These are phyloP conservation scores for Calliopsis andreniformis DNA, from an alignment of 1,140 invertebrate species.

Conservation along the genomic window DNA sequence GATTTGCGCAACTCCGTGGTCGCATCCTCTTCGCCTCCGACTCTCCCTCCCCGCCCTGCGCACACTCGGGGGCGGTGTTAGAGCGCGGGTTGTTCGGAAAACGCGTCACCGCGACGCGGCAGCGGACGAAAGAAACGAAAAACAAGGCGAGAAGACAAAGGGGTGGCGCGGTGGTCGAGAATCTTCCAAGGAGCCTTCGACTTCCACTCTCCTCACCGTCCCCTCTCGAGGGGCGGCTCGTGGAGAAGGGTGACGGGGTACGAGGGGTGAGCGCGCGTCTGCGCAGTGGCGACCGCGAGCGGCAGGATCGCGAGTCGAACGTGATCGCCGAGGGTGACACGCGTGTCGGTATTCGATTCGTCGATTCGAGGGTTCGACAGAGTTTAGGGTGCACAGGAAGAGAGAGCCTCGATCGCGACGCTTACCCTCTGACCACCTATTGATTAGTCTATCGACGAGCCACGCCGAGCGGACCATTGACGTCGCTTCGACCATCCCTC, in stretches of 20 bases:
- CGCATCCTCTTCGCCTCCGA: slow-evolving; percentile 54
- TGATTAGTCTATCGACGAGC: slow-evolving; percentile 73
- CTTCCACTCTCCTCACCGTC: no score
- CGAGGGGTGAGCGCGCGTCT: slow-evolving; percentile 63
- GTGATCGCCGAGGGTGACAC: slow-evolving; percentile 45
- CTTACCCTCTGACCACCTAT: slow-evolving; percentile 40
- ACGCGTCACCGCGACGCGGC: background rate
- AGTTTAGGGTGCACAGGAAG: background rate
- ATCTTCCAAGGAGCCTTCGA: no score
- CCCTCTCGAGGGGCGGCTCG: background rate
- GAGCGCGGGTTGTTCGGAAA: background rate
- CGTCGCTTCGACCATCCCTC: slow-evolving; percentile 10
- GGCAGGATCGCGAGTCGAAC: slow-evolving; percentile 39
- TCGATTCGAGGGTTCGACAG: slow-evolving; percentile 6
- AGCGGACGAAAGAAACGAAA: background rate
- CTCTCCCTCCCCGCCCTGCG: slow-evolving; percentile 24
- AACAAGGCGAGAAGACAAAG: background rate
- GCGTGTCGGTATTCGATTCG: slow-evolving; percentile 5
- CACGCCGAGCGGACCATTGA: slow-evolving; percentile 29
- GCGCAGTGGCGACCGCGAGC: slow-evolving; percentile 59
- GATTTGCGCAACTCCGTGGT: slow-evolving; percentile 63
- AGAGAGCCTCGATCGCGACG: background rate
- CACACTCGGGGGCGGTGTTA: background rate
- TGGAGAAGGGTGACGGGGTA: background rate
- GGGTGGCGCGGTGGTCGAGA: background rate